Conservation (phyloP, 2,797 vertebrate species). For the Channallabes apus region DNA sequence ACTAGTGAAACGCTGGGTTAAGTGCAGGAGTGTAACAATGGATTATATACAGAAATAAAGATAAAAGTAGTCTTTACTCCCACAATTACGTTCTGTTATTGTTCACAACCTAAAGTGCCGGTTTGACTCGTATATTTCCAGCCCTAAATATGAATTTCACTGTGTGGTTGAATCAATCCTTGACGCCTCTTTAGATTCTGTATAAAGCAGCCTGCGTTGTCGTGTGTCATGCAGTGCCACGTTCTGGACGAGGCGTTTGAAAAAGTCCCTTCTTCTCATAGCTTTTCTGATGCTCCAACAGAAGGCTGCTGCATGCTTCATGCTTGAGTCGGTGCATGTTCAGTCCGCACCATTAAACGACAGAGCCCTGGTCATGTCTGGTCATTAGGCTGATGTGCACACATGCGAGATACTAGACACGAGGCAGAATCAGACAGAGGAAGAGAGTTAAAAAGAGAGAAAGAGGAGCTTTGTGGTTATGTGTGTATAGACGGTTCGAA, state of each 20-base stretch:
- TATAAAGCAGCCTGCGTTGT: background rate
- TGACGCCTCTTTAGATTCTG: background rate
- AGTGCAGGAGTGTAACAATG: no score
- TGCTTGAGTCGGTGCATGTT: background rate
- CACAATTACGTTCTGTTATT: no score
- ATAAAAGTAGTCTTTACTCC: no score
- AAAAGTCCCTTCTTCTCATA: background rate
- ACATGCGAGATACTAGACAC: background rate
- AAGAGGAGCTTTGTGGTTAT: conserved; percentile 5
- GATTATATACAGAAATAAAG: no score
- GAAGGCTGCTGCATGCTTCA: background rate
- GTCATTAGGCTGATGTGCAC: conserved; percentile 27
- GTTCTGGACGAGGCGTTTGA: background rate
- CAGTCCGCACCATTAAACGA: conserved; percentile 8
- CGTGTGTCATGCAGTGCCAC: background rate
- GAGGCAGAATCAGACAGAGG: background rate
- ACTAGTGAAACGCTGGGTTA: no score
- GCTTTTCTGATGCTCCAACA: background rate
- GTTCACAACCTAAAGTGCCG: no score
- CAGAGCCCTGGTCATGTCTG: conserved; percentile 26
- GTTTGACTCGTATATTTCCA: background rate
- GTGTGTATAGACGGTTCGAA: conserved; percentile 11
- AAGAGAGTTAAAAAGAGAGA: conserved; percentile 4
- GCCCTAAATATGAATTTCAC: background rate
- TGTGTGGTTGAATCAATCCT: background rate